phyloP scores from a whole-genome alignment of 2,888 invertebrate species.

The Beris morrisii region DNA sequence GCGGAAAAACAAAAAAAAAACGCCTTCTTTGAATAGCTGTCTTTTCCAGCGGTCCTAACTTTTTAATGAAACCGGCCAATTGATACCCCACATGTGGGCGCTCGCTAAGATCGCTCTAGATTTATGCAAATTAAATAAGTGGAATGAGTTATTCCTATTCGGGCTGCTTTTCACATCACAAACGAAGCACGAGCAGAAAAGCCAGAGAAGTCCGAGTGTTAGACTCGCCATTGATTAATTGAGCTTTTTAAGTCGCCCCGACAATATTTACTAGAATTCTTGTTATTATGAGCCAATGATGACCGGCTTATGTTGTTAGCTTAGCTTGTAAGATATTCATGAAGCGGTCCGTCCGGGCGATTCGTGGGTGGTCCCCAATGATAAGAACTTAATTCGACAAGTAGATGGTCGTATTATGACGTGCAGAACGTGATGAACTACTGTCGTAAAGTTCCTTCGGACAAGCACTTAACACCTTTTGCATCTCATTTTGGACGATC shows the following conservation, averaged over 20 bases:
- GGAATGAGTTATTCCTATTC: no score
- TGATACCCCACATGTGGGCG: no score
- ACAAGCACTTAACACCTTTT: constrained; percentile 29
- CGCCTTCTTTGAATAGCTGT: no score
- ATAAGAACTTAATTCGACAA: constrained; percentile 31
- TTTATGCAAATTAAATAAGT: no score
- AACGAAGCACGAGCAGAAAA: no score
- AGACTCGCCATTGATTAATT: constrained; percentile 21
- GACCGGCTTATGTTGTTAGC: constrained; percentile 6
- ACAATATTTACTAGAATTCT: constrained; percentile 1
- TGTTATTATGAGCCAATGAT: constrained; percentile 19
- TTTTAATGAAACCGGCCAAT: no score
- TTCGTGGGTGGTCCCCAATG: constrained; percentile 26
- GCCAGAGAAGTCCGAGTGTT: no score
- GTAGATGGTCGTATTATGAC: constrained; percentile 22
- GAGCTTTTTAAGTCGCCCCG: constrained; percentile 22
- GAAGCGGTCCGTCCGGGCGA: neutral
- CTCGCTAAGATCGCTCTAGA: no score
- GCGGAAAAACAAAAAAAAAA: no score
- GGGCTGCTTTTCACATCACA: no score
- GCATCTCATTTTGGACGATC: constrained; percentile 24
- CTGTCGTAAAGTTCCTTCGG: constrained; percentile 16
- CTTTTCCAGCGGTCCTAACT: no score
- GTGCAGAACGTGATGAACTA: constrained; percentile 18
- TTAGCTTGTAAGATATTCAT: no score